phyloP scores from a whole-genome alignment of 2,797 vertebrate species.

The Hemitrygon akajei region DNA sequence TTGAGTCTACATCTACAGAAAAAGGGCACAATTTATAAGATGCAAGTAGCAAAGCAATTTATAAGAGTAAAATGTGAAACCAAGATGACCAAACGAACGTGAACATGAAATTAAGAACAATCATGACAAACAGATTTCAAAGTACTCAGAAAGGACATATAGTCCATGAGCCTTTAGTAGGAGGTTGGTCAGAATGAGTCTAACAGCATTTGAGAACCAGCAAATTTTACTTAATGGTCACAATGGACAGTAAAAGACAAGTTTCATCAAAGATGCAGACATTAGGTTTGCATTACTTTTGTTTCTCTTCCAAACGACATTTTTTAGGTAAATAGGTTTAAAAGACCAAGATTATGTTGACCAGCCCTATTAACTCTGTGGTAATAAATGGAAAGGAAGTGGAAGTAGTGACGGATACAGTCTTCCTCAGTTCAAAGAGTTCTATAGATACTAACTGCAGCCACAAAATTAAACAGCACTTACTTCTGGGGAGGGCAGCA shows the following conservation, averaged over 20 bases:
- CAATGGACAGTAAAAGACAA: not conserved
- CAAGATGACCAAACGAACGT: not conserved
- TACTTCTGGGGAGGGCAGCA: too few species aligned
- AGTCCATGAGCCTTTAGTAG: not conserved
- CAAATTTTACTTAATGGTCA: not conserved
- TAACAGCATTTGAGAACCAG: not conserved
- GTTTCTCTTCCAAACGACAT: not conserved
- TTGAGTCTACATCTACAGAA: not conserved
- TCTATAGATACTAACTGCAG: too few species aligned
- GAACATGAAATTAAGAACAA: not conserved
- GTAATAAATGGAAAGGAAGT: too few species aligned
- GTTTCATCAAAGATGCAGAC: not conserved
- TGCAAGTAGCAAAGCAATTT: not conserved
- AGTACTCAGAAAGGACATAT: not conserved
- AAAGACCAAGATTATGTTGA: not conserved
- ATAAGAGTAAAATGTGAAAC: not conserved
- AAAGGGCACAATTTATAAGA: not conserved
- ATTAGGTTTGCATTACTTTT: not conserved
- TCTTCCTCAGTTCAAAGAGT: too few species aligned
- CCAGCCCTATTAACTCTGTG: too few species aligned
- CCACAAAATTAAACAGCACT: too few species aligned
- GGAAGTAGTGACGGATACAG: too few species aligned
- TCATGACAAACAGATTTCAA: not conserved
- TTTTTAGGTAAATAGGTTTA: not conserved
- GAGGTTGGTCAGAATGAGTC: not conserved